Conservation (phyloP, 1,140 invertebrate genomes). For the Luehdorfia chinensis region DNA sequence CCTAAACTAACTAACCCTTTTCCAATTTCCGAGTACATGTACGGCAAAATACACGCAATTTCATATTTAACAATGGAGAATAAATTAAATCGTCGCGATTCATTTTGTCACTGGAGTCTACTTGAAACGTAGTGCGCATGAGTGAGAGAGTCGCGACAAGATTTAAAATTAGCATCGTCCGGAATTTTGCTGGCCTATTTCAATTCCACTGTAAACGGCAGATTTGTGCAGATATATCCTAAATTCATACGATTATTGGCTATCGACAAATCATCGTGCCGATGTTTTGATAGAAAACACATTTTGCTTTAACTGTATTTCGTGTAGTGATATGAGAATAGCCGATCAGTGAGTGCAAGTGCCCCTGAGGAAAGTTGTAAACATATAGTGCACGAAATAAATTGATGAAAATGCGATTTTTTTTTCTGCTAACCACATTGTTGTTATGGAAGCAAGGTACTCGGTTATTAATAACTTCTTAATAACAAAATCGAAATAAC, state of each 20-base stretch:
- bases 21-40: neutral
- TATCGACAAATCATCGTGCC: too few species aligned
- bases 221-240: conserved; percentile 24
- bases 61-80: conserved; percentile 1
- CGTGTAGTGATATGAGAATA: too few species aligned
- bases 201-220: conserved; percentile 44
- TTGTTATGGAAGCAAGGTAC: conserved; percentile 42
- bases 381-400: conserved; percentile 16
- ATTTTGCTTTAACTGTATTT: too few species aligned
- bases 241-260: conserved; percentile 2
- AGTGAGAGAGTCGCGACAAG: conserved; percentile 45
- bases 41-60: neutral
- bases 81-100: conserved; percentile 8
- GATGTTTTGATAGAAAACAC: too few species aligned
- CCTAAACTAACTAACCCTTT: neutral
- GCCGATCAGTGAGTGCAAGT: too few species aligned
- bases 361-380: too few species aligned
- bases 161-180: conserved; percentile 68
- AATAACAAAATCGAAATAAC: too few species aligned
- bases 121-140: conserved; percentile 43
- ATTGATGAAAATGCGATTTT: conserved; percentile 18
- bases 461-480: too few species aligned
- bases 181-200: conserved; percentile 63
- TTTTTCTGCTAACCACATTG: conserved; percentile 26
- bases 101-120: neutral